Percentiles rank a stretch among this genome's conserved stretches.
phyloP scores from a whole-genome alignment of 92 coral and sea anemone species.

The Galaxea fascicularis region DNA sequence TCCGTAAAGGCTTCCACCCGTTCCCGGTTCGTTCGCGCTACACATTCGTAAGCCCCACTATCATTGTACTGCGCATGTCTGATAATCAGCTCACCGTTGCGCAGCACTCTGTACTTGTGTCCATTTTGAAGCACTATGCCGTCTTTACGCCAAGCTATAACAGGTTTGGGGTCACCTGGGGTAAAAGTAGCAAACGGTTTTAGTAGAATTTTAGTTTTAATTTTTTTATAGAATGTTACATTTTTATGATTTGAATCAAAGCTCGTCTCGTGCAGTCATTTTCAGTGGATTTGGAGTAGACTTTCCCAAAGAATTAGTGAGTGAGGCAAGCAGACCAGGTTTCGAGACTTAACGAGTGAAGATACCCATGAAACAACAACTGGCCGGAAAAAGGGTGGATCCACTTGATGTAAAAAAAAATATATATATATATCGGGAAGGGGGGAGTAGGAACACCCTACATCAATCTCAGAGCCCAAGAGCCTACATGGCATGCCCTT shows the following conservation, averaged over 20 bases:
- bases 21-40: conserved; percentile 57
- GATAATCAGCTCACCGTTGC: conserved; percentile 51
- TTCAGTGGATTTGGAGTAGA: no score
- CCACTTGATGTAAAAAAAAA: no score
- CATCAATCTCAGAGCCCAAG: background rate
- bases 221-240: no score
- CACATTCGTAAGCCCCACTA: conserved; percentile 74
- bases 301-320: no score
- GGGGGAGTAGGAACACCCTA: background rate
- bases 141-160: conserved; percentile 62
- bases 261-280: no score
- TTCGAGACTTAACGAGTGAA: no score
- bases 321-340: no score
- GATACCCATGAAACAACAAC: no score
- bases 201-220: background rate
- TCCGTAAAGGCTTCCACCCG: conserved; percentile 53
- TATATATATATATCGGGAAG: no score
- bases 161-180: conserved; percentile 58
- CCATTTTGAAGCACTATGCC: conserved; percentile 49
- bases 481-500: background rate
- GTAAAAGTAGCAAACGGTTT: background rate
- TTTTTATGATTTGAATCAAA: no score
- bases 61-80: conserved; percentile 61
- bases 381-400: no score
- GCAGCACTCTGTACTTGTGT: conserved; percentile 35